Conservation (phyloP, 2,113 vertebrate genomes). For the Mormyrus iriodes region DNA sequence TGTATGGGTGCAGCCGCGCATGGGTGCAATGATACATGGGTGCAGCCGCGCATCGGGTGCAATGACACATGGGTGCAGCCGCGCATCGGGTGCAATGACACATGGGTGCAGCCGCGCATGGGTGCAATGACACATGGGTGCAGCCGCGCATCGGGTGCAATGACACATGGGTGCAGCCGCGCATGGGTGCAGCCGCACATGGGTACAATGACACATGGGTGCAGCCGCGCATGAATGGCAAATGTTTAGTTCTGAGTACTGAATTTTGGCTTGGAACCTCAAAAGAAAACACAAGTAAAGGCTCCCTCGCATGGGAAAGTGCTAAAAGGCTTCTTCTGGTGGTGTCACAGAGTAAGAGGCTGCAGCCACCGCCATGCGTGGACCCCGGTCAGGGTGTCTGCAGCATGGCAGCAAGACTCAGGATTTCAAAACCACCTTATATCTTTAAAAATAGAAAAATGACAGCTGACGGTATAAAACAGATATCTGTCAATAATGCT, state of each 20-base stretch:
- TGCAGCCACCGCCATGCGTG: conserved; percentile 38
- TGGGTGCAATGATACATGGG: conserved; percentile 21
- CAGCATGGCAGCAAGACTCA: conserved; percentile 34
- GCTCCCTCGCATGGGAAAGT: conserved; percentile 49
- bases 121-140: too few species aligned
- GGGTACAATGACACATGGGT: too few species aligned
- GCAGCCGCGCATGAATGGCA: conserved; percentile 26
- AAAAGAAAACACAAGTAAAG: conserved; percentile 52
- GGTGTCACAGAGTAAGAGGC: background rate
- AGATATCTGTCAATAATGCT: conserved; percentile 52
- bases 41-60: background rate
- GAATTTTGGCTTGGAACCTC: conserved; percentile 22
- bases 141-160: too few species aligned
- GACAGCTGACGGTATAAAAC: conserved; percentile 36
- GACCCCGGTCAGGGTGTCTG: conserved; percentile 15
- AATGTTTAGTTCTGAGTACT: conserved; percentile 55
- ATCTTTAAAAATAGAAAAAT: conserved; percentile 35
- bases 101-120: too few species aligned
- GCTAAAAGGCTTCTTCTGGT: conserved; percentile 45
- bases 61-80: too few species aligned
- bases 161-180: background rate
- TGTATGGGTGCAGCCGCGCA: conserved; percentile 47
- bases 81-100: too few species aligned
- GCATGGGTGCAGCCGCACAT: too few species aligned
- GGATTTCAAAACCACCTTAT: conserved; percentile 29